A percentile compares a stretch with the other conserved stretches of the same genome.
phyloP scores from a whole-genome alignment of 2,113 vertebrate genomes.

The Ciconia boyciana region DNA sequence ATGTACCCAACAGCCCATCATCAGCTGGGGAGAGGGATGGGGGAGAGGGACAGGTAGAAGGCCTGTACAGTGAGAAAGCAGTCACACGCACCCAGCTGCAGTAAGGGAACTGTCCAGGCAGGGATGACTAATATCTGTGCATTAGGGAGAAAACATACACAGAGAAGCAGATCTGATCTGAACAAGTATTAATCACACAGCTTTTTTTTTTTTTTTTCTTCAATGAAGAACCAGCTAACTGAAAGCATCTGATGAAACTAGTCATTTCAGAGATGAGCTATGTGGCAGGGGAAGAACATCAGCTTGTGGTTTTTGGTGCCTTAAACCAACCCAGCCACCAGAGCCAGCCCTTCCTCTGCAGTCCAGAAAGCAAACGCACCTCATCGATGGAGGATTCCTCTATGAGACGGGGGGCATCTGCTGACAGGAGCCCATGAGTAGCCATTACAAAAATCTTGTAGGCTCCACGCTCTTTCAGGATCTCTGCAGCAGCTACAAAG shows the following conservation, averaged over 20 bases:
- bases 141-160: neutral
- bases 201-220: fast-evolving
- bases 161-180: neutral
- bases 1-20: neutral
- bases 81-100: neutral
- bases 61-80: neutral
- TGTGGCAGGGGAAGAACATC: neutral
- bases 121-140: neutral
- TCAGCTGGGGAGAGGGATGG: neutral
- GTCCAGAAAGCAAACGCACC: conserved; percentile 57
- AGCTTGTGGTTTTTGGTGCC: neutral
- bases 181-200: neutral
- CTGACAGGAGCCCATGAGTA: conserved; percentile 94
- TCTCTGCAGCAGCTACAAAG: conserved; percentile 96
- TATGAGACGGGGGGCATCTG: conserved; percentile 93
- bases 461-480: conserved; percentile 95
- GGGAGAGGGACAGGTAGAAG: neutral
- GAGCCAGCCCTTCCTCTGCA: neutral
- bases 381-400: conserved; percentile 95
- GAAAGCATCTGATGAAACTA: neutral
- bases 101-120: neutral
- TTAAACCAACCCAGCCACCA: neutral
- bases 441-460: conserved; percentile 99
- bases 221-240: neutral
- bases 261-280: neutral